Conservation (phyloP, 2,113 vertebrate species). For the Lota lota region DNA sequence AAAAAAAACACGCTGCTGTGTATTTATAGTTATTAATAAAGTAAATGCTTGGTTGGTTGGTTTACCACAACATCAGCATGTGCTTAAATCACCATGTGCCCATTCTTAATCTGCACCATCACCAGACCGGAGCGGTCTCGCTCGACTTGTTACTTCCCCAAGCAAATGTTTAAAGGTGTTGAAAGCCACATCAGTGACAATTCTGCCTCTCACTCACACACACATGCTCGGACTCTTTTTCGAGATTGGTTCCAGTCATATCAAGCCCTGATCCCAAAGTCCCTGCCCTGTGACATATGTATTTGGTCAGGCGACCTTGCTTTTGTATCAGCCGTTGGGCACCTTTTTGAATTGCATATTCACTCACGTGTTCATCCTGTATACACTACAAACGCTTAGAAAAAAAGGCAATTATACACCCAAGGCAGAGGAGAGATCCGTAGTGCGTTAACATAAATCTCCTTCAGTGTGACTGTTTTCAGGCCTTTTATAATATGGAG, state of each 20-base stretch:
- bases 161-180: slow-evolving; percentile 34
- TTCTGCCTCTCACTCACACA: slow-evolving; percentile 29
- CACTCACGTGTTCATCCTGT: slow-evolving; percentile 39
- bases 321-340: slow-evolving; percentile 61
- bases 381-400: slow-evolving; percentile 62
- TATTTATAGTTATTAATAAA: slow-evolving; percentile 99
- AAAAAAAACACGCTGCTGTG: slow-evolving; percentile 84
- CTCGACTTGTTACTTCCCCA: slow-evolving; percentile 36
- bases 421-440: slow-evolving; percentile 7
- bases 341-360: slow-evolving; percentile 62
- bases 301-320: slow-evolving; percentile 68
- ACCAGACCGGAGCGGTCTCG: slow-evolving; percentile 40
- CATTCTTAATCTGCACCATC: slow-evolving; percentile 64
- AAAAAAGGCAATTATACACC: slow-evolving; percentile 16
- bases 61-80: slow-evolving; percentile 99
- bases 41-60: slow-evolving; percentile 99
- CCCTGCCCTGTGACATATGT: slow-evolving; percentile 57
- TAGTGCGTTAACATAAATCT: slow-evolving; percentile 3
- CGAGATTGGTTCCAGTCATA: slow-evolving; percentile 44
- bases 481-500: slow-evolving; percentile 44
- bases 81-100: slow-evolving; percentile 84
- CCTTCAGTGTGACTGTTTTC: slow-evolving; percentile 33
- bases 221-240: slow-evolving; percentile 60
- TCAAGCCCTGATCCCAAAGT: slow-evolving; percentile 22
- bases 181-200: slow-evolving; percentile 37